phyloP scores from a whole-genome alignment of 1,140 invertebrate species.

The Calosoma granatense region DNA sequence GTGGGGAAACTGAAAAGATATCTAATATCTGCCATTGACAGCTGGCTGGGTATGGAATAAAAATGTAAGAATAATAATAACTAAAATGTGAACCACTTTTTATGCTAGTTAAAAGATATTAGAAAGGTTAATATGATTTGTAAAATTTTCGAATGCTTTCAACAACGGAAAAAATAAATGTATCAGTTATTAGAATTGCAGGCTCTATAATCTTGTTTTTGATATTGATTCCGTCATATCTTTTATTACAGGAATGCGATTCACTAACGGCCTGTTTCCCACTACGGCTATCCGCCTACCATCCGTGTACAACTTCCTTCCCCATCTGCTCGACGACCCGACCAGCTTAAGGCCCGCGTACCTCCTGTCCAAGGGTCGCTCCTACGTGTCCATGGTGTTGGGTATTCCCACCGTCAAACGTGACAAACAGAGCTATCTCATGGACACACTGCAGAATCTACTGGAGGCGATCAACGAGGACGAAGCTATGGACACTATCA shows the following conservation, averaged over 20 bases:
- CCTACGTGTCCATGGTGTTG: constrained; percentile 70
- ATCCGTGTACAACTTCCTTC: constrained; percentile 76
- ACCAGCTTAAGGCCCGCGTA: constrained; percentile 69
- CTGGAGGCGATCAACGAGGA: constrained; percentile 65
- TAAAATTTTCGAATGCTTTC: too few relatives aligned
- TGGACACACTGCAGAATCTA: constrained; percentile 80
- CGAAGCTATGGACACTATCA: constrained; percentile 71
- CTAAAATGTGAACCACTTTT: too few relatives aligned
- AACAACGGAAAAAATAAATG: too few relatives aligned
- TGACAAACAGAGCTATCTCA: constrained; percentile 80
- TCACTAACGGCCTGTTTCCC: constrained; percentile 32
- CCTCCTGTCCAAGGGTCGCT: constrained; percentile 60
- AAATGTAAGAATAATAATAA: too few relatives aligned
- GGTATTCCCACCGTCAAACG: constrained; percentile 84
- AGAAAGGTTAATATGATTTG: too few relatives aligned
- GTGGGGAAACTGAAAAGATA: too few relatives aligned
- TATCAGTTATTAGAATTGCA: too few relatives aligned
- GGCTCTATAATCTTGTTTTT: too few relatives aligned
- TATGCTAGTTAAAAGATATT: too few relatives aligned
- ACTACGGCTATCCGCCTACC: constrained; percentile 49
- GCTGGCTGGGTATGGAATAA: too few relatives aligned
- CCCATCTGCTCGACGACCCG: constrained; percentile 72
- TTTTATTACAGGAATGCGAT: constrained; percentile 34
- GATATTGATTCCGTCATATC: too few relatives aligned
- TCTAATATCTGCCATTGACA: too few relatives aligned